Evolutionary conservation across 2,888 invertebrate species (phyloP), one percentile per base, ranked within the genome.

Genomic region (Drosophila cognata): DNA sequence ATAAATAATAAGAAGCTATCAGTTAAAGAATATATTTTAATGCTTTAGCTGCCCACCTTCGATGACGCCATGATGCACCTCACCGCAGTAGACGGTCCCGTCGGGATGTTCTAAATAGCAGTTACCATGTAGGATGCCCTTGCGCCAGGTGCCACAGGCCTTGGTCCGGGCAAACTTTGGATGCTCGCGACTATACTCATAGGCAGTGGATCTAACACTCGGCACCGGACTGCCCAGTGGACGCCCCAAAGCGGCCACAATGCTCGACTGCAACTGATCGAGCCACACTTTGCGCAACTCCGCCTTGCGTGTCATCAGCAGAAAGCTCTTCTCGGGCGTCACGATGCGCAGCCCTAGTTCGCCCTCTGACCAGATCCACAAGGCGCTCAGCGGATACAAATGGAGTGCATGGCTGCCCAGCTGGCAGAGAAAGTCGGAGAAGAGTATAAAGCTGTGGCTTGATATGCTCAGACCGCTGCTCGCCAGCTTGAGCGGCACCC

Each of bases 101-200:
- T 97, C 97, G 1, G 95, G 94, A 96, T 97, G 98, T 88, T 96
- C 96, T 70, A 98, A 92, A 91, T 96, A 96, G 6, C 98, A 98
- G 91, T 94, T 94, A 0, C 98, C 98, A 91, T 98, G 97, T 88
- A 97, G 94, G 91, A 97, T 96, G 0, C 97, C 97, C 90, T 96
- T 96, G 4, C 90, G 88, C 98, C 98, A 98, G 67, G 96, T 94
- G 0, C 97, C 98, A 61, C 94, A 95, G 84, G 97, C 98, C 77
- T 95, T 96, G 0, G 97, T 96, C 81, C 96, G 96, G 91, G 97
- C 96, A 88, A 95, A 97, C 85, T 95, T 94, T 0, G 94, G 92
- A 91, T 95, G 95, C 91, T 96, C 97, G 61, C 92, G 94, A 13
- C 95, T 95, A 91, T 96, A 98, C 2, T 95, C 94, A 88, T 97